phyloP scores from a whole-genome alignment of 2,797 vertebrate genomes.

The Pyrocephalus nanus region DNA sequence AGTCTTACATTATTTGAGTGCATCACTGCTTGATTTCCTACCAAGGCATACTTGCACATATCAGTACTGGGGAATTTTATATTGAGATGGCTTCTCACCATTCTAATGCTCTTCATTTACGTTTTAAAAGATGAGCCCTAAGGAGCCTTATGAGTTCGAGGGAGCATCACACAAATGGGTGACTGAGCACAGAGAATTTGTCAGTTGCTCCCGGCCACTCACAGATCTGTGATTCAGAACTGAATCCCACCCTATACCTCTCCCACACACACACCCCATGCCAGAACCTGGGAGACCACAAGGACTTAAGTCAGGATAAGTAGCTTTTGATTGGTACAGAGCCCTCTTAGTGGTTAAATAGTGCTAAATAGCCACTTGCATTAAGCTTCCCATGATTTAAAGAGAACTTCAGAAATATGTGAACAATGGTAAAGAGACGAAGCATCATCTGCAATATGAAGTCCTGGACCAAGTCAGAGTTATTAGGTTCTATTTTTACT shows the following conservation, averaged over 20 bases:
- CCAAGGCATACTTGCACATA: background rate
- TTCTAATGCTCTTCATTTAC: background rate
- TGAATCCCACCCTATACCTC: background rate
- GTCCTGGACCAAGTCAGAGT: background rate
- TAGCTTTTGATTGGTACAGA: background rate
- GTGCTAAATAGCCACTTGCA: background rate
- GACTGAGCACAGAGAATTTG: background rate
- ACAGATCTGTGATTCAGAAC: background rate
- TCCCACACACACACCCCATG: background rate
- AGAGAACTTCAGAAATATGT: background rate
- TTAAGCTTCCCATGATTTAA: background rate
- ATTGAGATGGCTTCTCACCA: background rate
- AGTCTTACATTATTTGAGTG: background rate
- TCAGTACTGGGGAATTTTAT: background rate
- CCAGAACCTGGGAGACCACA: background rate
- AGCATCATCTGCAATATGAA: background rate
- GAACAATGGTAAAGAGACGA: background rate
- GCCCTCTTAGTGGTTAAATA: background rate
- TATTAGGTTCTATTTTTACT: background rate
- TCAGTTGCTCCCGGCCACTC: background rate
- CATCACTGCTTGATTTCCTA: background rate
- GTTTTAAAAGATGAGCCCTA: background rate
- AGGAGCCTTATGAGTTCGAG: background rate
- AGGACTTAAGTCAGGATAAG: background rate
- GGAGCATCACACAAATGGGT: background rate